Evolutionary conservation across 2,797 vertebrate species (phyloP).

Genomic region (Podargus strigoides): DNA sequence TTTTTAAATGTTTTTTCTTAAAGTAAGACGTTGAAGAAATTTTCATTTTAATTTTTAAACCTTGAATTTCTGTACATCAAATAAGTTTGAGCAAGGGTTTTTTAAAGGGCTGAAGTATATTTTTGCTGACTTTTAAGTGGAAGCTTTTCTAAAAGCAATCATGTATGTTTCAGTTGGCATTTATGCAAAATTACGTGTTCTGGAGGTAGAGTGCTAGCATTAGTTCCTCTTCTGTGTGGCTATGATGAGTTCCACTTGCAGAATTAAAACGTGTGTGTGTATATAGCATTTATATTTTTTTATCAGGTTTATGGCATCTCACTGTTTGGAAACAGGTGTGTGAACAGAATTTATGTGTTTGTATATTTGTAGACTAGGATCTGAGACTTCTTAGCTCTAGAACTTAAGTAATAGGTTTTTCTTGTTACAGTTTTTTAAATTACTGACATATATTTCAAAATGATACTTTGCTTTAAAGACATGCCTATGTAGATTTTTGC

Average conservation of each 20-base stretch:
- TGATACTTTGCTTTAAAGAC: not conserved
- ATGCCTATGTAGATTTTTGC: rapidly evolving
- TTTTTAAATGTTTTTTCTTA: not conserved
- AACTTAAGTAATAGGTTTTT: not conserved
- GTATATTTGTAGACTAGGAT: not conserved
- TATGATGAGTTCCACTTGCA: not conserved
- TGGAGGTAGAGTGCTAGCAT: not conserved
- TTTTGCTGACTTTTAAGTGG: not conserved
- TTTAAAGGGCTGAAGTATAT: not conserved
- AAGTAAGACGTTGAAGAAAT: not conserved
- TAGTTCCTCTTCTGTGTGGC: not conserved
- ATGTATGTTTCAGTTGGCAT: not conserved
- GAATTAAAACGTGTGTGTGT: not conserved
- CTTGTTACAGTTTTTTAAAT: not conserved
- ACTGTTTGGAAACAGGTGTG: not conserved
- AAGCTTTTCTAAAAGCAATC: not conserved
- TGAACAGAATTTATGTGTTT: not conserved
- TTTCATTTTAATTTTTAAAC: not conserved
- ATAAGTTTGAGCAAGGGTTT: not conserved
- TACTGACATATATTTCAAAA: not conserved
- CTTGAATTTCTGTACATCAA: not conserved
- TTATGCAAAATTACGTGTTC: not conserved
- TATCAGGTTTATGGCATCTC: not conserved
- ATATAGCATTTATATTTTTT: not conserved
- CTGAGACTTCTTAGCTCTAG: not conserved